Evolutionary conservation across 2,888 invertebrate species (phyloP).

Genomic region (Tinea semifulvella): DNA sequence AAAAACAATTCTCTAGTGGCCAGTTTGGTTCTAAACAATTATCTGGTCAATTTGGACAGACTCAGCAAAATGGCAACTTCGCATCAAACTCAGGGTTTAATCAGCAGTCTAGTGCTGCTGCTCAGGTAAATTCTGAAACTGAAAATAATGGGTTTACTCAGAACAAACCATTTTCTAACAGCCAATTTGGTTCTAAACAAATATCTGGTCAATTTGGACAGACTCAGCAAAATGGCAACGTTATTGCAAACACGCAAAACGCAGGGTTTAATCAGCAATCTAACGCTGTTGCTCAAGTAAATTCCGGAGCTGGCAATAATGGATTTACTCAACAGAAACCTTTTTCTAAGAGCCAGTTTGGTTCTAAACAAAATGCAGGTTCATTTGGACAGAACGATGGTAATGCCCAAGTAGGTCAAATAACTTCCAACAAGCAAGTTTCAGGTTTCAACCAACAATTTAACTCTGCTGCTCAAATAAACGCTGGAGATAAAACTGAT

Average conservation of each 20-base stretch:
- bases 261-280: too few relatives aligned
- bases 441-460: conserved; percentile 23
- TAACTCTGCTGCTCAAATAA: conserved; percentile 22
- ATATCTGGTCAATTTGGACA: conserved; percentile 17
- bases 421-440: conserved; percentile 24
- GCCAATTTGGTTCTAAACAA: not conserved
- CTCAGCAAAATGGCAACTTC: conserved; percentile 17
- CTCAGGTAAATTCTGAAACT: too few relatives aligned
- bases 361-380: conserved; percentile 4
- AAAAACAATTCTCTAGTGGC: not conserved
- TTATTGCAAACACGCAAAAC: too few relatives aligned
- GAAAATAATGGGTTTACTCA: too few relatives aligned
- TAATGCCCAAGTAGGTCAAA: conserved; percentile 20
- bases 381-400: conserved; percentile 18
- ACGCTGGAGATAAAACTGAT: conserved; percentile 22
- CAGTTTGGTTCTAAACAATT: conserved; percentile 16
- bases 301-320: too few relatives aligned
- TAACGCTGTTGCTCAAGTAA: too few relatives aligned
- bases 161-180: too few relatives aligned
- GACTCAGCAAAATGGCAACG: conserved; percentile 17
- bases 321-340: too few relatives aligned
- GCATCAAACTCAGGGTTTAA: too few relatives aligned
- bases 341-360: too few relatives aligned
- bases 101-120: too few relatives aligned
- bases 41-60: conserved; percentile 16